Base-by-base conservation (phyloP, 2,113 vertebrate genomes). In the Grantiella picta region DNA sequence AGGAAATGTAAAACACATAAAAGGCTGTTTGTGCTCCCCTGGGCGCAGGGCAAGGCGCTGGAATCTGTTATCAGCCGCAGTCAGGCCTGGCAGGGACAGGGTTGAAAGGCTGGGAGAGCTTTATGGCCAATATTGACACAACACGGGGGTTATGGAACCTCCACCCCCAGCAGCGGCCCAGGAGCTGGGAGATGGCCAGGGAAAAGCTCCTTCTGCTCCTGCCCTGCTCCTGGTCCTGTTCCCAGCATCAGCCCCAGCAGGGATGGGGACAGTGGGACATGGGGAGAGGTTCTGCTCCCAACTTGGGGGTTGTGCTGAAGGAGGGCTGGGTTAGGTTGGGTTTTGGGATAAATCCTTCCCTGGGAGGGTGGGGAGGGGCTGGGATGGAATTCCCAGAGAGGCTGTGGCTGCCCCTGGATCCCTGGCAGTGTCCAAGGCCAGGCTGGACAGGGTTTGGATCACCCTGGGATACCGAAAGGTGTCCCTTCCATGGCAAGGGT, bases 81-180 rank as follows among this genome's bases (percentile, higher is more conserved):
- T 18, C 64, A 75, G 49, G 23, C 6, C 53, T 25, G 7, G 54
- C 49, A 9, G 64, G 21, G n/a, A 18, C 19, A 1, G 23, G 40
- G 75, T 49, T 21, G 9, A 60, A 79, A 70, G 36, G 72, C 35
- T 33, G 42, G 83, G 61, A 4, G 45, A 12, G 35, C 61, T 68
- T 94, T 33, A 61, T n/a, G 65, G 5, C 50, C 68, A 21, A 3
- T 8, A 5, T 12, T 44, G 52, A 31, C 57, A 15, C 13, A 25
- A 35, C 15, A 1, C 1, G 4, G 12, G n/a, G 21, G 12, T 27
- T 20, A 36, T 44, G 36, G 45, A 47, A 31, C 44, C 59, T 69
- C 57, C 31, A 3, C 17, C 35, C 31, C 61, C 24, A n/a, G 52
- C 50, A 31, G 38, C 27, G 2, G 1, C 28, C 1, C 0, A 3